Conservation (phyloP, 1,140 invertebrate genomes). For the Drosophila carrolli region DNA sequence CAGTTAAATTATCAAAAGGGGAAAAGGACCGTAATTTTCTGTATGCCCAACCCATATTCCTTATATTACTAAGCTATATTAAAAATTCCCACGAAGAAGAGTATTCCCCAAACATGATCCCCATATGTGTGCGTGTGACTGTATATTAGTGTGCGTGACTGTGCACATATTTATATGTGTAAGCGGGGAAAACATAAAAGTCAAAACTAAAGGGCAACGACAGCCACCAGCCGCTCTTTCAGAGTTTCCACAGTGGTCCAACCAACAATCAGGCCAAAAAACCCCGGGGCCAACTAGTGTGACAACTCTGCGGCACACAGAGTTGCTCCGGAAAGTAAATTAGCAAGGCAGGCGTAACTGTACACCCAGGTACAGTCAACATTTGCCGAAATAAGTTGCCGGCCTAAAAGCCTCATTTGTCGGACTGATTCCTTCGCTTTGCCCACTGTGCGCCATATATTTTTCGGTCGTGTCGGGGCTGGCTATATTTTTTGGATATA, state of each 20-base stretch:
- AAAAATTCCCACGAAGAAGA: constrained; percentile 2
- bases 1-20: too few species aligned
- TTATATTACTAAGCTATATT: too few species aligned
- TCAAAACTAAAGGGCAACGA: constrained; percentile 75
- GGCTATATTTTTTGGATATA: constrained; percentile 63
- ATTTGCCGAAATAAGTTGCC: constrained; percentile 16
- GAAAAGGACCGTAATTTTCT: too few species aligned
- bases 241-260: constrained; percentile 47
- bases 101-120: constrained; percentile 33
- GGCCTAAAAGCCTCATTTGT: constrained; percentile 36
- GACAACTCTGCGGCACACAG: constrained; percentile 7
- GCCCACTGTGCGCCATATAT: constrained; percentile 69
- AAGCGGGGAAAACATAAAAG: constrained; percentile 75
- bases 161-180: constrained; percentile 59
- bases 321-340: constrained; percentile 4
- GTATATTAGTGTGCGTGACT: constrained; percentile 27
- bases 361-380: constrained; percentile 47
- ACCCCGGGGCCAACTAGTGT: constrained; percentile 50
- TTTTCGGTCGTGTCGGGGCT: constrained; percentile 39
- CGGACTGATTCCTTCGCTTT: constrained; percentile 2
- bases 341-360: constrained; percentile 15
- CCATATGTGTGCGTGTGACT: constrained; percentile 2
- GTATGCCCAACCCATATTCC: neutral
- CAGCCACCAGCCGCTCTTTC: constrained; percentile 61
- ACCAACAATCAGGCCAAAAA: constrained; percentile 14